phyloP scores from a whole-genome alignment of 2,888 invertebrate species.

The Oeneis ivallda region DNA sequence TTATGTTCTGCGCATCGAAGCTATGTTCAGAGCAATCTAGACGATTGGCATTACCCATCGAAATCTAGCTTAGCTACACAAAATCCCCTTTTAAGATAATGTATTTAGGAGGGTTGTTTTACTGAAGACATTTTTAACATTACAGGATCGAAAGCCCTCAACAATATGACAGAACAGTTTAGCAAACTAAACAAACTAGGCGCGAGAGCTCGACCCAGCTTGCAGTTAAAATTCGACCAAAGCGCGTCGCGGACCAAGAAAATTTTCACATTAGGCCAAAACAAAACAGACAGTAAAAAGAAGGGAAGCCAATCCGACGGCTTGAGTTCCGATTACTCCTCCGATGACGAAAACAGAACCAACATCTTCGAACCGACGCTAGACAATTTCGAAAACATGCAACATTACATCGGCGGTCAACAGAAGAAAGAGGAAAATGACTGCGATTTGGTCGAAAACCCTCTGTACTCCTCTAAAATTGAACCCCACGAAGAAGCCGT shows the following conservation, averaged over 20 bases:
- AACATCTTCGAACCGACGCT: conserved; percentile 76
- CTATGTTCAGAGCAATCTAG: no score
- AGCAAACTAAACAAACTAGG: conserved; percentile 90
- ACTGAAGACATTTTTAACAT: conserved; percentile 37
- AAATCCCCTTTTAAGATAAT: no score
- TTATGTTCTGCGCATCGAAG: no score
- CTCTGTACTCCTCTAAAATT: conserved; percentile 74
- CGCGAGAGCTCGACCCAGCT: conserved; percentile 77
- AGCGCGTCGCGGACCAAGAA: conserved; percentile 68
- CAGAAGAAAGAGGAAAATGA: conserved; percentile 62
- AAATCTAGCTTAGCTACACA: no score
- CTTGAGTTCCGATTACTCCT: conserved; percentile 79
- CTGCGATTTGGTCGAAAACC: conserved; percentile 73
- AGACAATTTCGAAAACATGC: conserved; percentile 76
- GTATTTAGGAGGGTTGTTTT: background rate
- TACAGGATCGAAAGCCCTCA: conserved; percentile 91
- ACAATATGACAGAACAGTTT: conserved; percentile 93
- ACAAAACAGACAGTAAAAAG: conserved; percentile 75
- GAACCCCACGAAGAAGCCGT: conserved; percentile 78
- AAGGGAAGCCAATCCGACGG: conserved; percentile 86
- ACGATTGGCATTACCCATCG: no score
- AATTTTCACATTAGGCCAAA: conserved; percentile 78
- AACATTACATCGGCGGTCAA: conserved; percentile 70
- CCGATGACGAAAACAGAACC: conserved; percentile 77
- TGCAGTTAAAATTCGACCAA: conserved; percentile 76